These are phyloP conservation scores for Zapornia atra DNA, from an alignment of 2,113 vertebrate genomes.

Conservation along the genomic window DNA sequence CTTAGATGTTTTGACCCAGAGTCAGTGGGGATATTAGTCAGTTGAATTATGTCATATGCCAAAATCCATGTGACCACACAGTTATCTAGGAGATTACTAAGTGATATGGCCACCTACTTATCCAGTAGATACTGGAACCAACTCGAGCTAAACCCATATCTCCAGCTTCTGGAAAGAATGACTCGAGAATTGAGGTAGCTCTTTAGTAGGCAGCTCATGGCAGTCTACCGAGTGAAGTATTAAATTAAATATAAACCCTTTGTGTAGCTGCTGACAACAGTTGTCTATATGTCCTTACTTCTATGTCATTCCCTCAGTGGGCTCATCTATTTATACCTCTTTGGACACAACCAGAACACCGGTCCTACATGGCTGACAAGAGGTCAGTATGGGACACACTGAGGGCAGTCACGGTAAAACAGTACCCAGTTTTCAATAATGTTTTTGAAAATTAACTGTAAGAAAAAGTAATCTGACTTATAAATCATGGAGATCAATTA, in stretches of 20 bases:
- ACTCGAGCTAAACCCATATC: background rate
- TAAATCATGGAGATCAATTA: background rate
- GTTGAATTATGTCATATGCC: constrained; percentile 23
- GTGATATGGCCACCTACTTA: background rate
- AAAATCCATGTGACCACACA: background rate
- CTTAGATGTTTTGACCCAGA: background rate
- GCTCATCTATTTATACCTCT: background rate
- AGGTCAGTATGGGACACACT: background rate
- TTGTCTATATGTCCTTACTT: background rate
- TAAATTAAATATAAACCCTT: background rate
- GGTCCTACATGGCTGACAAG: background rate
- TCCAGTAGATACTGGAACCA: background rate
- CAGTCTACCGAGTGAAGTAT: background rate
- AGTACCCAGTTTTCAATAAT: background rate
- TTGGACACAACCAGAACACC: background rate
- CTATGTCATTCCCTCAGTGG: background rate
- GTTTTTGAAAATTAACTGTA: background rate
- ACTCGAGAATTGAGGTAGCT: background rate
- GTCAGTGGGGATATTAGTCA: background rate
- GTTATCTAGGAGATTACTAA: background rate
- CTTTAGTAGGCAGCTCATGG: background rate
- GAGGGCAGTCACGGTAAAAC: background rate
- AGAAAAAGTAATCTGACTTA: background rate
- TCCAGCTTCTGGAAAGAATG: background rate
- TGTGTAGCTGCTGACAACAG: background rate